Evolutionary conservation across 2,797 vertebrate species (phyloP), one percentile per base, ranked within the genome.

Genomic region (Phaenicophaeus curvirostris): DNA sequence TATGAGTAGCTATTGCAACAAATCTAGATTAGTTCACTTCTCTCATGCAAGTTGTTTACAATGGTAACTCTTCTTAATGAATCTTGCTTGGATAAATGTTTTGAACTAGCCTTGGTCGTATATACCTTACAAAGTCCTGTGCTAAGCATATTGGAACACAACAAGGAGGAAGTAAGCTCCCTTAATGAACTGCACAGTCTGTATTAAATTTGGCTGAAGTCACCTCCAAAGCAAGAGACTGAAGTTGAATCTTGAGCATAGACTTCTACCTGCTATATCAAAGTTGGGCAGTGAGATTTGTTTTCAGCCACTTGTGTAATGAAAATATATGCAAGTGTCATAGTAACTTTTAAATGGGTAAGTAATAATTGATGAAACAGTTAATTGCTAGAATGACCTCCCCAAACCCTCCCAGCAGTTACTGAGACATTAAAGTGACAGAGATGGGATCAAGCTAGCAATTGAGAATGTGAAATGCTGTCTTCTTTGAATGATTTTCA

Each of bases 331-430:
- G 72, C 79, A 75, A 73, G 82, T 75, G 82, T 93, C 87, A 55
- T 37, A 66, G 74, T 85, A 84, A 82, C 73, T 92, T 94, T 81
- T 76, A 94, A 92, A 78, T 83, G 72, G 54, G 25, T 81, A 84
- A 91, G 85, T 78, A 96, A 92, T 95, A 95, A 94, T 78, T 95
- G 79, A 95, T 94, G 92, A 89, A 92, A 67, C 8, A 86, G 85
- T 66, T 86, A 78, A 68, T 91, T 92, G 81, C 78, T 75, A 23
- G 35, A 81, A 59, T 94, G 89, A 95, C 91, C 87, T 95, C 92
- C 62, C 48, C 59, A 81, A 62, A 95, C 58, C 37, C 55, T 95
- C 76, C 48, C 19, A 16, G 62, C 72, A 80, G 79, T 68, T 92
- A 44, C 39, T 46, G 87, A 92, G 91, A 87, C n/a, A 35, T 75